Conservation (phyloP, 1,140 invertebrate species). For the Drosophila jambulina region DNA sequence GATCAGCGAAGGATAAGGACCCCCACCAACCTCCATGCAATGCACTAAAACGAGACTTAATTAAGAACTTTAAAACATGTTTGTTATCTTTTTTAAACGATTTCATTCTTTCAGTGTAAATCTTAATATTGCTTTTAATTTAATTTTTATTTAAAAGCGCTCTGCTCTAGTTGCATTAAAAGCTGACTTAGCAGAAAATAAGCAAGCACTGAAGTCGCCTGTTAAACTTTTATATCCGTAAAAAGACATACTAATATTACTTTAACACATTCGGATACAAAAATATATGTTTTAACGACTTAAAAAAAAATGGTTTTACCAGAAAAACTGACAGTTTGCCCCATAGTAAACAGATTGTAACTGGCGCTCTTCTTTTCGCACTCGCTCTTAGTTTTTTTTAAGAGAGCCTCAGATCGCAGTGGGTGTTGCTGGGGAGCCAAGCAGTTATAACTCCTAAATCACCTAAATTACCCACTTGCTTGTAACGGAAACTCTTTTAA, state of each 20-base stretch:
- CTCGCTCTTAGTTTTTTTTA: background rate
- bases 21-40: background rate
- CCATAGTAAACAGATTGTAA: background rate
- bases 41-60: background rate
- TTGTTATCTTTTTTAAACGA: no score
- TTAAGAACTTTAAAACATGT: background rate
- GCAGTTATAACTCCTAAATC: background rate
- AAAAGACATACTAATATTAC: no score
- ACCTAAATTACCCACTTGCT: background rate
- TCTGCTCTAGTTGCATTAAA: no score
- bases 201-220: no score
- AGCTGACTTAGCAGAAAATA: no score
- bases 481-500: background rate
- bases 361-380: background rate
- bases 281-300: no score
- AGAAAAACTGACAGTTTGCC: background rate
- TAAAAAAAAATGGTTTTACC: background rate
- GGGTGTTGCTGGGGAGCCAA: background rate
- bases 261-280: no score
- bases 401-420: conserved; percentile 1
- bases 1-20: conserved; percentile 2
- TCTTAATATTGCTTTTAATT: no score
- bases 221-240: no score
- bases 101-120: no score
- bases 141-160: no score